Evolutionary conservation across 2,797 vertebrate genomes (phyloP).

Genomic region (Micropoecilia bifurca): DNA sequence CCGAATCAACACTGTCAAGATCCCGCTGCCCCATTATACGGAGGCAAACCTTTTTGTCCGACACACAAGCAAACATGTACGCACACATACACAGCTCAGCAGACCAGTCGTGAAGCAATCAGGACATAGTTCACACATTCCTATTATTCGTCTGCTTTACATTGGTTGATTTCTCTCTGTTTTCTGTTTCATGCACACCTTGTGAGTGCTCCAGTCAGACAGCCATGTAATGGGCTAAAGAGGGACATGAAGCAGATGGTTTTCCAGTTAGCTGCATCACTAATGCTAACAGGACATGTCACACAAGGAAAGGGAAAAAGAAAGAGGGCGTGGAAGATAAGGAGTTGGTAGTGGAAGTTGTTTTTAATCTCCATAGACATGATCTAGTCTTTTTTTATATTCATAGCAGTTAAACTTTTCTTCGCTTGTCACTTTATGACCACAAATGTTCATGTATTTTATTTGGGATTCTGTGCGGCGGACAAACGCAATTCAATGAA

Average conservation of each 20-base stretch:
- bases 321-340: slow-evolving; percentile 31
- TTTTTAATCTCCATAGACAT: background rate
- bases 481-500: background rate
- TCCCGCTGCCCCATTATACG: slow-evolving; percentile 75
- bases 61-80: slow-evolving; percentile 9
- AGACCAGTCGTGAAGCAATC: slow-evolving; percentile 44
- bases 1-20: slow-evolving; percentile 78
- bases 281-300: slow-evolving; percentile 73
- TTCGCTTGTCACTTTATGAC: background rate
- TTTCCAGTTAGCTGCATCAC: slow-evolving; percentile 68
- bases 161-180: slow-evolving; percentile 10
- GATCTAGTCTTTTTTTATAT: background rate
- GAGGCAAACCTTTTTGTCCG: slow-evolving; percentile 57
- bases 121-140: slow-evolving; percentile 22
- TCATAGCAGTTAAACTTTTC: background rate
- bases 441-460: background rate
- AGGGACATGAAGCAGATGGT: slow-evolving; percentile 69
- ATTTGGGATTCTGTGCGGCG: background rate
- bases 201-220: slow-evolving; percentile 57
- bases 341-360: slow-evolving; percentile 18
- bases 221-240: slow-evolving; percentile 72
- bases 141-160: slow-evolving; percentile 28
- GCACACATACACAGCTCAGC: slow-evolving; percentile 24
- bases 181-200: slow-evolving; percentile 21
- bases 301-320: slow-evolving; percentile 32